phyloP scores from a whole-genome alignment of 23 tunicate genomes.

The Halocynthia aurantium region DNA sequence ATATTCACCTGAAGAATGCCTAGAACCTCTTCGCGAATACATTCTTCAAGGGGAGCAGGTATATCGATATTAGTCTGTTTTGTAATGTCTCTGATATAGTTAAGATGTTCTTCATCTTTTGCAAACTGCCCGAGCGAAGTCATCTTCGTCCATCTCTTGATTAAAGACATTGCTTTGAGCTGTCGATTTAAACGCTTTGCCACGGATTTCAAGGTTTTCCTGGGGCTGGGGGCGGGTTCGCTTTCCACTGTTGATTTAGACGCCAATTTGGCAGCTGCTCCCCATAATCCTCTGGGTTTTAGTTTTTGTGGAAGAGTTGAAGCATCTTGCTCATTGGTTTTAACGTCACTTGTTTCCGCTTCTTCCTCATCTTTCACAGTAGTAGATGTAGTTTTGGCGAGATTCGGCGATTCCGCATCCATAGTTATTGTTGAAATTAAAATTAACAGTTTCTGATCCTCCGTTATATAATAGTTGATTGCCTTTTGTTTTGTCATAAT shows the following conservation, averaged over 20 bases:
- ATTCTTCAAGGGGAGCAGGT: conserved; percentile 40
- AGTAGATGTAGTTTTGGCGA: too few relatives aligned
- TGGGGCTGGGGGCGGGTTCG: conserved; percentile 6
- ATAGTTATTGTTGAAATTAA: too few relatives aligned
- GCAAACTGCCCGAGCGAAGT: conserved; percentile 50
- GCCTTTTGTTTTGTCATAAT: too few relatives aligned
- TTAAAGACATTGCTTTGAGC: conserved; percentile 47
- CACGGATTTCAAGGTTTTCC: conserved; percentile 43
- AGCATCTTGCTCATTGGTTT: too few relatives aligned
- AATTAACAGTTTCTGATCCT: too few relatives aligned
- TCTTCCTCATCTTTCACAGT: too few relatives aligned
- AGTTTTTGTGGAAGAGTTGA: too few relatives aligned
- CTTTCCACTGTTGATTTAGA: neutral
- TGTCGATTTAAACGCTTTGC: conserved; percentile 51
- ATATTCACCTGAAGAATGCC: conserved; percentile 38
- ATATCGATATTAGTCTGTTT: conserved; percentile 36
- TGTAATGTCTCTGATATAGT: conserved; percentile 36
- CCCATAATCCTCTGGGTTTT: conserved; percentile 10
- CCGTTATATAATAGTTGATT: too few relatives aligned
- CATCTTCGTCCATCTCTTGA: conserved; percentile 54
- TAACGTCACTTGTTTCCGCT: too few relatives aligned
- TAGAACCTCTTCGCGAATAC: conserved; percentile 35
- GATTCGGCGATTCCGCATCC: too few relatives aligned
- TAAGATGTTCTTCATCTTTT: conserved; percentile 45
- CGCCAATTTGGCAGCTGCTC: conserved; percentile 10